phyloP scores from a whole-genome alignment of 1,140 invertebrate genomes.

The Nephila pilipes region DNA sequence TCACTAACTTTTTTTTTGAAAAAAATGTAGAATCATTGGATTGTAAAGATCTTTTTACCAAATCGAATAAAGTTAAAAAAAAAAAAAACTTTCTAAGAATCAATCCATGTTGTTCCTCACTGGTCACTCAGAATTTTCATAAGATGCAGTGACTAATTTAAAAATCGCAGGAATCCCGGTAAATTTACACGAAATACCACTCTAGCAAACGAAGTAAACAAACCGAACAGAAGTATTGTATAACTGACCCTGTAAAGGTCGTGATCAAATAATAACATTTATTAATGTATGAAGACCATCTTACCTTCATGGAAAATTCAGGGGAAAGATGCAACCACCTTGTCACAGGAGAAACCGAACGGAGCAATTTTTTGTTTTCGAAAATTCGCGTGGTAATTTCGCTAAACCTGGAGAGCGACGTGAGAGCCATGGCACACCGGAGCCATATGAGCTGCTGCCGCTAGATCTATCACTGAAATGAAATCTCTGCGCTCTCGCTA shows the following conservation, averaged over 20 bases:
- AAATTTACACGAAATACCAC: background rate
- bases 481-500: background rate
- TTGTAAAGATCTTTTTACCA: no score
- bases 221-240: conserved; percentile 34
- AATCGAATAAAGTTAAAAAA: no score
- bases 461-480: conserved; percentile 1
- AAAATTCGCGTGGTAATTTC: background rate
- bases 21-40: no score
- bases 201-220: conserved; percentile 55
- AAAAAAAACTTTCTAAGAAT: no score
- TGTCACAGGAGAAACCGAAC: background rate
- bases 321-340: conserved; percentile 40
- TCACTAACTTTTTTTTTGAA: no score
- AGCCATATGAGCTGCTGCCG: conserved; percentile 34
- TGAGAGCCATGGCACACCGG: conserved; percentile 45
- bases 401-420: conserved; percentile 18
- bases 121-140: no score
- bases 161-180: no score
- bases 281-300: background rate
- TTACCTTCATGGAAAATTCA: conserved; percentile 49
- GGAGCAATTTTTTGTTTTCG: conserved; percentile 20
- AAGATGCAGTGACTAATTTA: no score
- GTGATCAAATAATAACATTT: background rate
- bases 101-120: no score
- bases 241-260: conserved; percentile 71